Evolutionary conservation across 1,140 invertebrate species (phyloP), one percentile per base, ranked within the genome.

Genomic region (Brachionus plicatilis): DNA sequence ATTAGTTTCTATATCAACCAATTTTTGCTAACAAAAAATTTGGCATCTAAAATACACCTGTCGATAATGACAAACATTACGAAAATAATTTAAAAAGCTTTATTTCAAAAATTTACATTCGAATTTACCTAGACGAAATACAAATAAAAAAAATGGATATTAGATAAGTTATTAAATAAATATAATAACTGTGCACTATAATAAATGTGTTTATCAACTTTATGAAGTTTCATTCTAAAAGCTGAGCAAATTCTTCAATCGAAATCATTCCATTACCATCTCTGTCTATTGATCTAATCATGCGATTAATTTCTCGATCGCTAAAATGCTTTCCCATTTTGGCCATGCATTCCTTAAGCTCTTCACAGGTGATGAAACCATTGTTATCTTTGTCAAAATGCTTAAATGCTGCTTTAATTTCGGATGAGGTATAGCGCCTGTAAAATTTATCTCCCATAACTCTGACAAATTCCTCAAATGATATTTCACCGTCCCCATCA

Each of bases 181-280:
- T n/a, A n/a, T n/a, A n/a, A n/a, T n/a, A n/a, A n/a, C n/a, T n/a
- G n/a, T n/a, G n/a, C n/a, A n/a, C n/a, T n/a, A n/a, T n/a, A n/a
- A n/a, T n/a, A n/a, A n/a, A n/a, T n/a, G n/a, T n/a, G n/a, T n/a
- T n/a, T n/a, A n/a, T n/a, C 9, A 75, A 41, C 11, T 27, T 14
- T 20, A 17, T 41, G 4, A 45, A 75, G 1, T 7, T 0, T 50
- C 8, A 75, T 50, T 68, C 65, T 12, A 82, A 27, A 11, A 82
- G 53, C 29, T 82, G 79, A 47, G 79, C 65, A 29, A 82, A 82
- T 47, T 82, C 79, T 47, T 82, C 79, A 17, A 82, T 60, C 14
- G 79, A 82, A 82, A 82, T 65, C 53, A 82, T 60, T 12, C 79
- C 79, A 45, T 84, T 72, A 29, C 83, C 68, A 24, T 84, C 68